These are phyloP conservation scores for Heteromyza rotundicornis DNA, from an alignment of 2,888 invertebrate species.

Conservation along the genomic window DNA sequence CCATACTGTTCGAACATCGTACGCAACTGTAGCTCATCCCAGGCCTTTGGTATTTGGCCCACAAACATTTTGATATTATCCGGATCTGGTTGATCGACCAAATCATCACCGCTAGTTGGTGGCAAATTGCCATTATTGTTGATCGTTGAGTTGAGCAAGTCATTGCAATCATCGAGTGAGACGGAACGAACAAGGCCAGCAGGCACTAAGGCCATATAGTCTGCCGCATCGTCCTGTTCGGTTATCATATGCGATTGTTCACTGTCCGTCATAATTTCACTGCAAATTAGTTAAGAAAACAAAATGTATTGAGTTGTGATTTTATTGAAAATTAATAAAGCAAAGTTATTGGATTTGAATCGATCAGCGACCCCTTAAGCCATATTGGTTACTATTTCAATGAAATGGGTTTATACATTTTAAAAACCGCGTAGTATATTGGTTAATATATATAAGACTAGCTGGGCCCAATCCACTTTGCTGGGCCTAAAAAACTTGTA, in stretches of 20 bases:
- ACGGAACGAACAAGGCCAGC: background rate
- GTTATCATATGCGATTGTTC: background rate
- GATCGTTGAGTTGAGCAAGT: background rate
- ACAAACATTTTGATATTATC: conserved; percentile 99
- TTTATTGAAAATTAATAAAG: too few relatives aligned
- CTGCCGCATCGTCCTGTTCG: background rate
- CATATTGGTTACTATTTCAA: too few relatives aligned
- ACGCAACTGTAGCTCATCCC: conserved; percentile 94
- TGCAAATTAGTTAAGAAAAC: too few relatives aligned
- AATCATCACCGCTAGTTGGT: conserved; percentile 38
- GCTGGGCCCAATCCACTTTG: too few relatives aligned
- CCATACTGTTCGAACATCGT: conserved; percentile 97
- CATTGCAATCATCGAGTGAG: background rate
- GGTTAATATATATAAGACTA: too few relatives aligned
- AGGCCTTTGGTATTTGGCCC: conserved; percentile 93
- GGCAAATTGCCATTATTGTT: background rate
- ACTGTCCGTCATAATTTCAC: background rate
- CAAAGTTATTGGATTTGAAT: too few relatives aligned
- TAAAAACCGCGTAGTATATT: too few relatives aligned
- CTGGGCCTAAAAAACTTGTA: too few relatives aligned
- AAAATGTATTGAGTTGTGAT: too few relatives aligned
- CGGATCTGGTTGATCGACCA: conserved; percentile 84
- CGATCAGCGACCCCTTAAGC: too few relatives aligned
- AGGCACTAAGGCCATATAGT: background rate
- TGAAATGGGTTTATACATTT: too few relatives aligned